Evolutionary conservation across 2,888 invertebrate genomes (phyloP).

Genomic region (Mesoligia furuncula): DNA sequence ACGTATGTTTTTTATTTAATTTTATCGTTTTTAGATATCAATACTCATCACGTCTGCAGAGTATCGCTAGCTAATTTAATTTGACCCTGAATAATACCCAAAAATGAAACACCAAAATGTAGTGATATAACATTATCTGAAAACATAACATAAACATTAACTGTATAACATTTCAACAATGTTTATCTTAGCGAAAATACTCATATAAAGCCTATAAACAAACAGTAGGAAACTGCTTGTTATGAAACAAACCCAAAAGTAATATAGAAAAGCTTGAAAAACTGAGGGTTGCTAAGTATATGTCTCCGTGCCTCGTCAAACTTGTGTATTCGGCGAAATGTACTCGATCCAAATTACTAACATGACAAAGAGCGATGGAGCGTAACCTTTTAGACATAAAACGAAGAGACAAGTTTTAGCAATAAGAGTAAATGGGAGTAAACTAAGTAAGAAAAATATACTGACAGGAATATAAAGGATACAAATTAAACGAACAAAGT

Average conservation of each 20-base stretch:
- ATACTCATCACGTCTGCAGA: too few species aligned
- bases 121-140: constrained; percentile 19
- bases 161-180: constrained; percentile 33
- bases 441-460: constrained; percentile 41
- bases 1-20: too few species aligned
- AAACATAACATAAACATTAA: constrained; percentile 10
- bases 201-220: constrained; percentile 41
- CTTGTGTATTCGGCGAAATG: constrained; percentile 55
- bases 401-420: constrained; percentile 32
- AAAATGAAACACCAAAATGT: constrained; percentile 8
- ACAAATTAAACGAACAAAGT: constrained; percentile 18
- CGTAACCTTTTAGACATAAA: constrained; percentile 49
- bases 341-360: constrained; percentile 64
- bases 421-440: constrained; percentile 41
- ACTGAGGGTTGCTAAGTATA: constrained; percentile 18
- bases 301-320: constrained; percentile 50
- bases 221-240: constrained; percentile 32
- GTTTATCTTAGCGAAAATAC: constrained; percentile 25
- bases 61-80: too few species aligned
- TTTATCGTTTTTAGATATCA: too few species aligned
- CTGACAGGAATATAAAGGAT: constrained; percentile 25
- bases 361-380: constrained; percentile 63
- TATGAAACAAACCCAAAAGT: constrained; percentile 44
- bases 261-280: constrained; percentile 47
- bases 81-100: neutral